Conservation (phyloP, 2,888 invertebrate genomes). For the Podotricha telesiphe region DNA sequence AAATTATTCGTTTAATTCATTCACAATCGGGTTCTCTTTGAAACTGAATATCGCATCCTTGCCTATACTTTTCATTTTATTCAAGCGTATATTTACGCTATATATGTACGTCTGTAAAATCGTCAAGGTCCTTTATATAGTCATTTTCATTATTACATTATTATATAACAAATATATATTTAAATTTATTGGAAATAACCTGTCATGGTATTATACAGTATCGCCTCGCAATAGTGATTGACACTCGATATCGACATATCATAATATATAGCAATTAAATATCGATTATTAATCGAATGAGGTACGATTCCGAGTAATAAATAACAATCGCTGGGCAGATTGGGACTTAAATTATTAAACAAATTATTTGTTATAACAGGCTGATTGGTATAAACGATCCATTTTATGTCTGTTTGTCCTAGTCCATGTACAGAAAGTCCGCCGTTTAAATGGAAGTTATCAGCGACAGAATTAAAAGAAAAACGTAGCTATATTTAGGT, state of each 20-base stretch:
- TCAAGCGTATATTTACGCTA: constrained; percentile 1
- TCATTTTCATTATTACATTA: constrained; percentile 2
- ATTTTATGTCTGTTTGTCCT: constrained; percentile 28
- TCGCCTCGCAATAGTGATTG: constrained; percentile 10
- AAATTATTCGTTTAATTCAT: constrained; percentile 19
- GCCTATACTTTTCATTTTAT: not conserved
- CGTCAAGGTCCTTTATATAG: too few relatives aligned
- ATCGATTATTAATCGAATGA: constrained; percentile 1
- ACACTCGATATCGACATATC: constrained; percentile 5
- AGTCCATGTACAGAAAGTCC: not conserved
- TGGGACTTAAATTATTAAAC: constrained; percentile 34
- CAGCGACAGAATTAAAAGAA: not conserved
- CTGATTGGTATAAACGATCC: constrained; percentile 40
- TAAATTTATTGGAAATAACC: constrained; percentile 30
- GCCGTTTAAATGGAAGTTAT: constrained; percentile 1
- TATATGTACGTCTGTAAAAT: not conserved
- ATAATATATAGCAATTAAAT: not conserved
- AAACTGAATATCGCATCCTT: constrained; percentile 6
- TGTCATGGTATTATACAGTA: constrained; percentile 31
- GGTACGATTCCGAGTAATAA: not conserved
- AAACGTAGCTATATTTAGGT: constrained; percentile 1
- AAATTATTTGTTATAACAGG: constrained; percentile 35
- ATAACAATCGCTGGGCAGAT: constrained; percentile 15
- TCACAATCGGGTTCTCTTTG: not conserved
- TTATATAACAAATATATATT: constrained; percentile 32